Conservation (phyloP, 2,113 vertebrate genomes). For the Pseudolaguvia tuberculata region DNA sequence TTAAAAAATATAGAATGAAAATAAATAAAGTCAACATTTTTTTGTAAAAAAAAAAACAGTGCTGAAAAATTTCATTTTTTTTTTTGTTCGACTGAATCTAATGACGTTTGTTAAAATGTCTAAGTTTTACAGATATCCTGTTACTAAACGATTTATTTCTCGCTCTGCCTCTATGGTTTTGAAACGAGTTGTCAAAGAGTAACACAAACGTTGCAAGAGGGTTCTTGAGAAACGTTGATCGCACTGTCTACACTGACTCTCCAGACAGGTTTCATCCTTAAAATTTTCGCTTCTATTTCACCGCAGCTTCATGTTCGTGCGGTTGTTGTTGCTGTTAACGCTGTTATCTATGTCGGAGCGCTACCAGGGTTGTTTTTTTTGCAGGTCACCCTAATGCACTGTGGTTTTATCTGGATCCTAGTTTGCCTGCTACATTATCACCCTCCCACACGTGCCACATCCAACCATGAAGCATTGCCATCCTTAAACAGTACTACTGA, state of each 20-base stretch:
- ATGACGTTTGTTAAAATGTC: too few species aligned
- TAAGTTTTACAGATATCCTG: neutral
- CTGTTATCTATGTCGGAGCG: neutral
- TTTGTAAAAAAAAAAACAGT: too few species aligned
- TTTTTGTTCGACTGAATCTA: too few species aligned
- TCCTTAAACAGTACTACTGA: neutral
- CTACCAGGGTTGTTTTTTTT: neutral
- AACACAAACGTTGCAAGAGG: neutral
- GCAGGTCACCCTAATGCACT: neutral
- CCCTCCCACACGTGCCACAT: neutral
- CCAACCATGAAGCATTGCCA: neutral
- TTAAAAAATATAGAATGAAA: too few species aligned
- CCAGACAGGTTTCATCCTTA: too few species aligned
- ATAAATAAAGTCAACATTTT: too few species aligned
- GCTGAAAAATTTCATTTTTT: too few species aligned
- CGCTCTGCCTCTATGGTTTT: neutral
- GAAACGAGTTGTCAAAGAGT: neutral
- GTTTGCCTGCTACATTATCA: constrained; percentile 1
- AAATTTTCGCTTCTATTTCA: neutral
- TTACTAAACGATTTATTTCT: neutral
- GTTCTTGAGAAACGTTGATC: neutral
- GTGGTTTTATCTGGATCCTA: neutral
- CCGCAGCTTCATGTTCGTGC: neutral
- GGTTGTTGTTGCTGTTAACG: neutral
- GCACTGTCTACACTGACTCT: neutral